phyloP scores from a whole-genome alignment of 2,888 invertebrate genomes.

The Bembecia ichneumoniformis region DNA sequence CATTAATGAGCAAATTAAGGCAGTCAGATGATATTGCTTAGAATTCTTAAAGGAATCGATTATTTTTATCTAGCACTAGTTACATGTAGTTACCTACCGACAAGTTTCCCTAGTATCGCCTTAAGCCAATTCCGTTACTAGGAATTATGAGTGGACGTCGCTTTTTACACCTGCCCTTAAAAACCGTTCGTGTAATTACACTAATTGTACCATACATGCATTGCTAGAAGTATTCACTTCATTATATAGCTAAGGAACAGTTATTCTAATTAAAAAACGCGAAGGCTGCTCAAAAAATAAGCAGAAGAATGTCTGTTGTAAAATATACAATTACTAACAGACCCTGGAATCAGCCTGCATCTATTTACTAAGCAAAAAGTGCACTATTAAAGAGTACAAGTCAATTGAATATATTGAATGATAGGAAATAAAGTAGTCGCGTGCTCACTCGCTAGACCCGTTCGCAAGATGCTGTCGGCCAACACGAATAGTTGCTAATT shows the following conservation, averaged over 20 bases:
- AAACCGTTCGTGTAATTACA: slow-evolving; percentile 60
- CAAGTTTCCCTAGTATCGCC: slow-evolving; percentile 60
- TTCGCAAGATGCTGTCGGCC: slow-evolving; percentile 39
- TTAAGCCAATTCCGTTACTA: slow-evolving; percentile 61
- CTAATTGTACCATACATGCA: slow-evolving; percentile 48
- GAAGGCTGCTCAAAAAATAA: neutral
- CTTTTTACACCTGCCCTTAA: slow-evolving; percentile 59
- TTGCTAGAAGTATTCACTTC: slow-evolving; percentile 18
- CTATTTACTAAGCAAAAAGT: too few species aligned
- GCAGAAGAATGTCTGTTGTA: too few species aligned
- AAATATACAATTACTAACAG: too few species aligned
- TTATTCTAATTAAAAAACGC: slow-evolving; percentile 3
- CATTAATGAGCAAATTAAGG: too few species aligned
- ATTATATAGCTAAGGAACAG: neutral
- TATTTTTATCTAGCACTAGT: slow-evolving; percentile 45
- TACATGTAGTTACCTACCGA: slow-evolving; percentile 41
- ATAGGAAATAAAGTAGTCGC: slow-evolving; percentile 19
- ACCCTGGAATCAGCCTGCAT: too few species aligned
- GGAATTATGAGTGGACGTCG: slow-evolving; percentile 55
- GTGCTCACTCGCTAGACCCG: slow-evolving; percentile 35
- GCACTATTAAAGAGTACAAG: too few species aligned
- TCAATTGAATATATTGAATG: too few species aligned
- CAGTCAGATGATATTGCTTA: slow-evolving; percentile 46
- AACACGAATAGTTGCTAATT: slow-evolving; percentile 29
- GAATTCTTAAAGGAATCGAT: slow-evolving; percentile 45